Evolutionary conservation across 2,113 vertebrate species (phyloP).

Genomic region (Lycaon pictus): DNA sequence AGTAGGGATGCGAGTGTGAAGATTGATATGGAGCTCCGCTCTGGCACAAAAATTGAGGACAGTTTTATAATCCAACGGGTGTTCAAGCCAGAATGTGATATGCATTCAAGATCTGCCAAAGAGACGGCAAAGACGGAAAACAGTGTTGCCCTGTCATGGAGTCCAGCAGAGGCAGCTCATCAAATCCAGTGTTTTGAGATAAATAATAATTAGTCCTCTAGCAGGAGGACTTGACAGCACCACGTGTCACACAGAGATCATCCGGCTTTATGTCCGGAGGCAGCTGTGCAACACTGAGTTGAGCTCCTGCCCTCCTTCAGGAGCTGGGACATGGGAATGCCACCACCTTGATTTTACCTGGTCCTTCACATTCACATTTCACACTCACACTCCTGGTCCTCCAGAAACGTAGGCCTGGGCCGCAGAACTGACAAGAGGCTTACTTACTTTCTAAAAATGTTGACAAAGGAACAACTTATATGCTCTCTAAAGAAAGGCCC

Average conservation of each 20-base stretch:
- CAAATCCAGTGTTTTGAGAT: not conserved
- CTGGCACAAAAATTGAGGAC: not conserved
- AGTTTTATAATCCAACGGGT: not conserved
- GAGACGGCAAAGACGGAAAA: not conserved
- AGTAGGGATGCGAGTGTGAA: too few relatives aligned
- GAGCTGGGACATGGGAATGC: not conserved
- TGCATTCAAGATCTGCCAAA: too few relatives aligned
- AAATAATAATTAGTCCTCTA: not conserved
- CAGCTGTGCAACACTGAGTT: too few relatives aligned
- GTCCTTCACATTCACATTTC: not conserved
- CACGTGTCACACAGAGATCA: not conserved
- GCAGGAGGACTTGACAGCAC: not conserved
- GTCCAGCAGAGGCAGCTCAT: not conserved
- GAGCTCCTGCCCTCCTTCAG: not conserved
- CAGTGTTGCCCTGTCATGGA: not conserved
- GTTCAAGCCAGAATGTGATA: not conserved
- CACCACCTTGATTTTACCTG: not conserved
- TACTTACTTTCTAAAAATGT: not conserved
- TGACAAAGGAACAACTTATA: not conserved
- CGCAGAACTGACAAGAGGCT: not conserved
- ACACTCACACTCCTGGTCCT: too few relatives aligned
- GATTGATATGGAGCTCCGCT: not conserved
- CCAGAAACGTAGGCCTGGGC: not conserved
- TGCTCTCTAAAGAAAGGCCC: not conserved
- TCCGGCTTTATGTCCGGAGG: not conserved